phyloP scores from a whole-genome alignment of 2,797 vertebrate species.

The Epinephelus awoara region DNA sequence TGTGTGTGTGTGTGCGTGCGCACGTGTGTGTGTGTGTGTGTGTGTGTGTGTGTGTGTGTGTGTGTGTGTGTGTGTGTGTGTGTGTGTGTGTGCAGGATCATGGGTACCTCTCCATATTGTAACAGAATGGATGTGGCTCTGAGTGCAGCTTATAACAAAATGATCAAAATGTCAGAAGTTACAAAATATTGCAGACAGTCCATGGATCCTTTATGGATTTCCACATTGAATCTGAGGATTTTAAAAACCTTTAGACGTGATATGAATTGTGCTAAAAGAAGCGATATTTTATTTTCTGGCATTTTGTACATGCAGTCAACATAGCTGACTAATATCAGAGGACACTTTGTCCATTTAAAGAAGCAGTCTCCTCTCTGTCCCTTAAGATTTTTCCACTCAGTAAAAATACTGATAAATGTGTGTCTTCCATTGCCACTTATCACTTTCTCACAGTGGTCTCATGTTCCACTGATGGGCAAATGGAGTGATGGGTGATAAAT shows the following conservation, averaged over 20 bases:
- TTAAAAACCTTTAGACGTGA: background rate
- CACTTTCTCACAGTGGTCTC: slow-evolving; percentile 9
- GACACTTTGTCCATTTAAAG: background rate
- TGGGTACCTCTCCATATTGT: background rate
- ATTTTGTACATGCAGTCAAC: background rate
- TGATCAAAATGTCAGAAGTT: background rate
- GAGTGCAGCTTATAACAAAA: slow-evolving; percentile 11
- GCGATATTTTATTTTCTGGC: background rate
- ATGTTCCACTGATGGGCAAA: background rate
- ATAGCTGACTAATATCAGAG: background rate
- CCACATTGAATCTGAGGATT: background rate
- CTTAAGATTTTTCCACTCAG: background rate
- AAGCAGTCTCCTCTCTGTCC: background rate
- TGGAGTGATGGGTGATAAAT: background rate
- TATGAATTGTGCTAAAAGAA: background rate
- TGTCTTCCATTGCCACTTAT: slow-evolving; percentile 15
- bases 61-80: background rate
- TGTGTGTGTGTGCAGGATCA: background rate
- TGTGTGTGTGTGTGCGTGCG: slow-evolving; percentile 13
- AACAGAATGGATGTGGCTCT: background rate
- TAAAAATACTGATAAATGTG: background rate
- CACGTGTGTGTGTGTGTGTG: slow-evolving; percentile 11
- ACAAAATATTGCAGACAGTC: background rate
- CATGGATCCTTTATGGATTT: background rate
- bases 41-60: slow-evolving; percentile 10